Base-by-base conservation (phyloP, 1,140 invertebrate species). In the Lordiphosa collinella region DNA sequence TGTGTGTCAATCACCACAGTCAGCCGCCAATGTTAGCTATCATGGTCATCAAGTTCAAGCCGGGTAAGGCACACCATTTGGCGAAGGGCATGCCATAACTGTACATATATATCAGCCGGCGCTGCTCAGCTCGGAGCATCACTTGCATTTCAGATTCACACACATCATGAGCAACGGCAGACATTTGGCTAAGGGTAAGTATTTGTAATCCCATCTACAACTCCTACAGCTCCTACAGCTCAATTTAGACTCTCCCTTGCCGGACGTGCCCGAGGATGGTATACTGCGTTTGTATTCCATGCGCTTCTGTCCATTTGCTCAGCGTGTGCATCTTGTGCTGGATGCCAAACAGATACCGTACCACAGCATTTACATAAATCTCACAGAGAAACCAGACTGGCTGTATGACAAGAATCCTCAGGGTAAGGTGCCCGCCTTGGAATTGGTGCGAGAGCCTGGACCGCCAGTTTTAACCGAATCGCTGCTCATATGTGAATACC, bases 231-330 rank as follows among this genome's bases (percentile, higher is more conserved):
- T 13, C 2, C 2, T 1, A 4, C 22, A 10, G 10, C 4, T 35
- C 5, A 31, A 2, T 6, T 1, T 35, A 95, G 94, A 93, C 51
- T 93, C 93, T 9, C 64, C 82, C 9, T 91, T 91, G 18, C 94
- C 94, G 3, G 90, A 92, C 13, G 61, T 93, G 7, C 89, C 90
- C 13, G 90, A 91, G 49, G 88, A 89, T 61, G 95, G 93, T 4
- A 94, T 93, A 82, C 74, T 96, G 35, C 92, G 96, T 1, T 88
- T 97, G 1, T 98, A 97, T 86, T 96, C 93, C 46, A 98, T 95
- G 95, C 91, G 95, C 60, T 97, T 95, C 88, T 98, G 96, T 88
- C 97, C 97, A 0, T 98, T 93, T 86, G 95, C 96, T 0, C 94
- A 98, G 80, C 91, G 97, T 55, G 92, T 95, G 13, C 91, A 96